Evolutionary conservation across 1,140 invertebrate species (phyloP), one percentile per base, ranked within the genome.

Genomic region (Cherax quadricarinatus): DNA sequence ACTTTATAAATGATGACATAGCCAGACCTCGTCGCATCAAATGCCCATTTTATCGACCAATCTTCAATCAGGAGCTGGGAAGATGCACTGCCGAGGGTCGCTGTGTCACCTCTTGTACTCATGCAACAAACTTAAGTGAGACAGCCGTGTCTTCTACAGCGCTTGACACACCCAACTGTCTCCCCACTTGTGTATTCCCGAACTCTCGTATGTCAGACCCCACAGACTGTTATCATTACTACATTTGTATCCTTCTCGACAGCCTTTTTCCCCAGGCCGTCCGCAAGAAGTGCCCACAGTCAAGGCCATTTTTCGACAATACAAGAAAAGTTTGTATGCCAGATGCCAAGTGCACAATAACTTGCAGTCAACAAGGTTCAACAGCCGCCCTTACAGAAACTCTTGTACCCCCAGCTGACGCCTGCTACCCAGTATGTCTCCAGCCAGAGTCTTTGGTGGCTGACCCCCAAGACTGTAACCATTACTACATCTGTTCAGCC

Each of bases 401-500:
- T 12, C 49, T 51, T 87, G 5, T 7, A 53, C 16, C 18, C 18
- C 41, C 21, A n/a, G 60, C 3, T 70, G 80, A 89, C n/a, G 75
- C 60, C 12, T 89, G 88, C n/a, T 30, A 30, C 12, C 88, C 88
- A 10, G n/a, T 16, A 0, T 89, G 88, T 51, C 48, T 62, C 9
- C 18, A 60, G 62, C 41, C 79, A 49, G 49, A 89, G 80, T 70
- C 88, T 53, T 16, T 86, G 3, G 89, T 91, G 21, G 48, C 70
- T 49, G 89, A 91, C 30, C 89, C 89, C 10, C 57, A 12, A 48
- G 89, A 91, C 41, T 91, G 89, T 49, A 14, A 66, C 41, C 89
- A 86, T 73, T 91, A 91, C 73, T 91, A 85, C 48, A 80, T 86
- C n/a, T 91, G 89, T 49, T 75, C 53, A 41, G 57, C 41, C n/a